Evolutionary conservation across 2,888 invertebrate species (phyloP).

Genomic region (Lasioglossum zephyrum): DNA sequence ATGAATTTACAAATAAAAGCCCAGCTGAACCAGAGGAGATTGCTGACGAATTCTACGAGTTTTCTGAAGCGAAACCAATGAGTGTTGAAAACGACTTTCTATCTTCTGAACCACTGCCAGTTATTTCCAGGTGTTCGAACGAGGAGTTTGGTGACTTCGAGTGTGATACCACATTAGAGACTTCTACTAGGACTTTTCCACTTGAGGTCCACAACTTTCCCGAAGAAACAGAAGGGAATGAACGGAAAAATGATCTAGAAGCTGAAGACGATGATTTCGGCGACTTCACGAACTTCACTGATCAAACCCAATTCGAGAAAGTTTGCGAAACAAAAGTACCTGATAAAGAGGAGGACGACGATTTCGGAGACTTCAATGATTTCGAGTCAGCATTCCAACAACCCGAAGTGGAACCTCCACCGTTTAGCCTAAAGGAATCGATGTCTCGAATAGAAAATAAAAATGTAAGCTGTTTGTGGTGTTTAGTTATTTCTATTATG

Average conservation of each 20-base stretch:
- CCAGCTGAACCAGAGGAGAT: slow-evolving; percentile 14
- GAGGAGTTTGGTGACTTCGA: slow-evolving; percentile 60
- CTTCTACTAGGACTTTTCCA: slow-evolving; percentile 8
- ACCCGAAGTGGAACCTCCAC: slow-evolving; percentile 69
- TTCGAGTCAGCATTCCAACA: slow-evolving; percentile 83
- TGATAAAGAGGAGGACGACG: slow-evolving; percentile 79
- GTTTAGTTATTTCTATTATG: background rate
- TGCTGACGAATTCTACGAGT: slow-evolving; percentile 4
- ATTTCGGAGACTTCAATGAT: slow-evolving; percentile 85
- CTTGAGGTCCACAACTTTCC: background rate
- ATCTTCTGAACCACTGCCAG: slow-evolving; percentile 65
- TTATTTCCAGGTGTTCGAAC: slow-evolving; percentile 42
- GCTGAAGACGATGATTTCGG: slow-evolving; percentile 82
- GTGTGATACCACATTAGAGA: slow-evolving; percentile 42
- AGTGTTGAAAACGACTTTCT: slow-evolving; percentile 47
- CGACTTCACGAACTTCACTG: slow-evolving; percentile 82
- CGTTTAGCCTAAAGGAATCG: slow-evolving; percentile 77
- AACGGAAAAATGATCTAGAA: background rate
- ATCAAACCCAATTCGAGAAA: slow-evolving; percentile 65
- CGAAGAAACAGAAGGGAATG: background rate
- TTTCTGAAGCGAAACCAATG: slow-evolving; percentile 34
- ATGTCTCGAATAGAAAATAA: slow-evolving; percentile 81
- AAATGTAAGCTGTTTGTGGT: slow-evolving; percentile 76
- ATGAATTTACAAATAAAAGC: slow-evolving; percentile 22
- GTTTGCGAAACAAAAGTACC: slow-evolving; percentile 66